Evolutionary conservation across 2,113 vertebrate species (phyloP).

Genomic region (Notiomystis cincta): DNA sequence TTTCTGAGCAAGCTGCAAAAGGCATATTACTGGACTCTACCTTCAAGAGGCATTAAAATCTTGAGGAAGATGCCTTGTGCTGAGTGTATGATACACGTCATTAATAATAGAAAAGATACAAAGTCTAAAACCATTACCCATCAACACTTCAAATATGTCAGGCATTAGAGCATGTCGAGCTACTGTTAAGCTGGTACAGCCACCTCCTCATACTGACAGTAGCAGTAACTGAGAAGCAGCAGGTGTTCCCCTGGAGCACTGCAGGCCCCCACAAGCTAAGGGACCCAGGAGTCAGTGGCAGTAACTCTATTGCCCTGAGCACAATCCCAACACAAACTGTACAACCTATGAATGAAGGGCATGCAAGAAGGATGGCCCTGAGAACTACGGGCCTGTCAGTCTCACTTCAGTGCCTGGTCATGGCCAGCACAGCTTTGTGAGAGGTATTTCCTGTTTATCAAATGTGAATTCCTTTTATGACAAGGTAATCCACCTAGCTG

Average conservation of each 20-base stretch:
- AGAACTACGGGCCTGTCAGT: neutral
- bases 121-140: neutral
- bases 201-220: neutral
- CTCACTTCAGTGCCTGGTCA: neutral
- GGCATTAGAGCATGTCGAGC: neutral
- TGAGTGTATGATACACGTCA: neutral
- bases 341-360: neutral
- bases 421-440: neutral
- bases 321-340: neutral
- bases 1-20: neutral
- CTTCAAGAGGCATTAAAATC: neutral
- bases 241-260: neutral
- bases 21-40: neutral
- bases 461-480: neutral
- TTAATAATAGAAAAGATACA: neutral
- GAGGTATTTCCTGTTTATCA: neutral
- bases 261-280: neutral
- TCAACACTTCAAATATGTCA: neutral
- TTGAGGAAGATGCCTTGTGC: neutral
- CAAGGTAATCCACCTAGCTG: neutral
- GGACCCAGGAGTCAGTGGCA: neutral
- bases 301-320: neutral
- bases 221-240: neutral
- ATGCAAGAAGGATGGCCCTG: neutral
- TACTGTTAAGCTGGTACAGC: neutral